Conservation (phyloP, 2,113 vertebrate species). For the Stigmatopora nigra region DNA sequence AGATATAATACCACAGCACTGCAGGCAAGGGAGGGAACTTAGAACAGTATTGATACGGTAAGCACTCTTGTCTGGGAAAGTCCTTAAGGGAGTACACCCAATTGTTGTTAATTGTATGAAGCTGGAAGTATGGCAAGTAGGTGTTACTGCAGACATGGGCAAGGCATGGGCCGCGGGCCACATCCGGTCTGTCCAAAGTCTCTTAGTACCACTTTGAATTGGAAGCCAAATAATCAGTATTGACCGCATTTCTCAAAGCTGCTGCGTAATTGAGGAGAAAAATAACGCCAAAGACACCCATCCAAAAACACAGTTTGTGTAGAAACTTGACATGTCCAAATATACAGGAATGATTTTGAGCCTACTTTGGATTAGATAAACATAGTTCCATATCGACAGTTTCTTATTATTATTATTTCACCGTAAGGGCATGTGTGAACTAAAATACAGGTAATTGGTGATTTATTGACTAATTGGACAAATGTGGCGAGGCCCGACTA, state of each 20-base stretch:
- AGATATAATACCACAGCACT: constrained; percentile 72
- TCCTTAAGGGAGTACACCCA: constrained; percentile 65
- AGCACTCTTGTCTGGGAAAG: constrained; percentile 67
- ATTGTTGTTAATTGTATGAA: constrained; percentile 66
- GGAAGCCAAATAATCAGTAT: too few species aligned
- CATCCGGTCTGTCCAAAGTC: constrained; percentile 11
- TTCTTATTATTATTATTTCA: constrained; percentile 43
- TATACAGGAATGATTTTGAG: constrained; percentile 60
- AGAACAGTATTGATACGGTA: constrained; percentile 65
- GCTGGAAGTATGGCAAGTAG: constrained; percentile 46
- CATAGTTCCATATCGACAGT: constrained; percentile 44
- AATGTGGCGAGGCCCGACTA: not conserved
- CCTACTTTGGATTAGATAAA: constrained; percentile 48
- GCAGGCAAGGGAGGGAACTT: constrained; percentile 69
- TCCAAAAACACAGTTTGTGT: too few species aligned
- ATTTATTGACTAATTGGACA: not conserved
- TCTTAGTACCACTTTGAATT: constrained; percentile 24
- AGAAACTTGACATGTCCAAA: constrained; percentile 16
- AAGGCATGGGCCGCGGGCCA: constrained; percentile 20
- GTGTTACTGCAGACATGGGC: constrained; percentile 54
- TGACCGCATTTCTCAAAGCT: too few species aligned
- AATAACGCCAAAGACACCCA: too few species aligned
- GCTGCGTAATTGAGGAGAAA: too few species aligned
- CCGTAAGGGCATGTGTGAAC: constrained; percentile 18
- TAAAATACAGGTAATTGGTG: not conserved